A percentile compares a stretch with the other conserved stretches of the same genome.
Conservation (phyloP, 2,888 invertebrate species). For the Protula sp. region DNA sequence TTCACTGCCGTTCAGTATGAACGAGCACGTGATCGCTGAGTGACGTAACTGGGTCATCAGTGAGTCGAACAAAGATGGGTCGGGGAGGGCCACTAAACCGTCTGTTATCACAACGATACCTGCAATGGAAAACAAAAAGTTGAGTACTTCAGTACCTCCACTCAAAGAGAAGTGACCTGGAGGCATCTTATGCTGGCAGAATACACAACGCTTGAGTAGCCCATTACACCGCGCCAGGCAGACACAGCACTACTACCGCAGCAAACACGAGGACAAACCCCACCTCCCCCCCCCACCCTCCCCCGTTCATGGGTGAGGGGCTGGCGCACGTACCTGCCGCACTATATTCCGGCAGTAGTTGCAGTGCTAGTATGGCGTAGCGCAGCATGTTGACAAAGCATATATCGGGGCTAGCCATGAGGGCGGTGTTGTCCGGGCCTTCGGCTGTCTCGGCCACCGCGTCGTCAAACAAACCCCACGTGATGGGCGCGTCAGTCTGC, state of each 20-base stretch:
- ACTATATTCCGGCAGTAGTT: constrained; percentile 70
- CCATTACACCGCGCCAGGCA: too few species aligned
- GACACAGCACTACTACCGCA: too few species aligned
- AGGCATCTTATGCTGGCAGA: too few species aligned
- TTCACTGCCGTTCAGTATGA: constrained; percentile 64
- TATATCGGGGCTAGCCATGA: constrained; percentile 61
- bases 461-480: constrained; percentile 59
- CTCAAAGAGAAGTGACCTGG: too few species aligned
- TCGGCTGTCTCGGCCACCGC: constrained; percentile 17
- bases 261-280: too few species aligned
- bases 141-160: not conserved
- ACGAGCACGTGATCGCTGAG: constrained; percentile 69
- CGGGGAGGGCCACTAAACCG: constrained; percentile 67
- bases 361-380: constrained; percentile 70
- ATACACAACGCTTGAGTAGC: too few species aligned
- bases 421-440: not conserved
- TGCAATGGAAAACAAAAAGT: constrained; percentile 45
- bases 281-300: too few species aligned
- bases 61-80: constrained; percentile 68
- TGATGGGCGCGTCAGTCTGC: constrained; percentile 43
- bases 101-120: constrained; percentile 68
- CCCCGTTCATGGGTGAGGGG: too few species aligned
- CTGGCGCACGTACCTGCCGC: constrained; percentile 62
- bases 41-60: constrained; percentile 69
- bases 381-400: constrained; percentile 72